Conservation (phyloP, 2,888 invertebrate genomes). For the Augiades crinisus region DNA sequence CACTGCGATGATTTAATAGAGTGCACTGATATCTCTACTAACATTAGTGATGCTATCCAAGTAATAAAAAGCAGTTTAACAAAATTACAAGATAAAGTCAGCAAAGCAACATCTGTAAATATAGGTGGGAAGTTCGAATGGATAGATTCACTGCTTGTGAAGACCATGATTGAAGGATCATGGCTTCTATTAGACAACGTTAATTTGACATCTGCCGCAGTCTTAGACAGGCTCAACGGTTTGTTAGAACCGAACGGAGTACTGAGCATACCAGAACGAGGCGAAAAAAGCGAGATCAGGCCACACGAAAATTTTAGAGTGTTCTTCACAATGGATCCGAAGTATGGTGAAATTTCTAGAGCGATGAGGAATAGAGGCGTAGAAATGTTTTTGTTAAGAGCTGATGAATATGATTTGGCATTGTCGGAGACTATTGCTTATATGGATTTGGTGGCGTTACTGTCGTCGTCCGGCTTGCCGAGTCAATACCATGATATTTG, state of each 20-base stretch:
- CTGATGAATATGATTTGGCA: slow-evolving; percentile 53
- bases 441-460: slow-evolving; percentile 66
- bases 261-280: slow-evolving; percentile 94
- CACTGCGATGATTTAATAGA: slow-evolving; percentile 51
- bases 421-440: slow-evolving; percentile 60
- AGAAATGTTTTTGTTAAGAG: slow-evolving; percentile 85
- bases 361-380: slow-evolving; percentile 99
- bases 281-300: slow-evolving; percentile 88
- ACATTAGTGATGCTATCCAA: slow-evolving; percentile 40
- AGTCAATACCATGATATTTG: slow-evolving; percentile 56
- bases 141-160: slow-evolving; percentile 93
- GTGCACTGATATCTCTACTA: slow-evolving; percentile 25
- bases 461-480: slow-evolving; percentile 65
- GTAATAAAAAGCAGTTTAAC: slow-evolving; percentile 53
- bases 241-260: slow-evolving; percentile 96
- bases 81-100: slow-evolving; percentile 63
- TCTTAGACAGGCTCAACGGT: slow-evolving; percentile 97
- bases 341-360: slow-evolving; percentile 96
- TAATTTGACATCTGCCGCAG: slow-evolving; percentile 97
- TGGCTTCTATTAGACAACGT: slow-evolving; percentile 96
- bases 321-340: slow-evolving; percentile 97
- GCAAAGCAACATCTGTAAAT: slow-evolving; percentile 83
- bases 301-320: slow-evolving; percentile 96
- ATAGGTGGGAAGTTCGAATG: slow-evolving; percentile 96
- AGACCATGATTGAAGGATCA: slow-evolving; percentile 90